Conservation (phyloP, 1,140 invertebrate species). For the Bombus cullumanus region DNA sequence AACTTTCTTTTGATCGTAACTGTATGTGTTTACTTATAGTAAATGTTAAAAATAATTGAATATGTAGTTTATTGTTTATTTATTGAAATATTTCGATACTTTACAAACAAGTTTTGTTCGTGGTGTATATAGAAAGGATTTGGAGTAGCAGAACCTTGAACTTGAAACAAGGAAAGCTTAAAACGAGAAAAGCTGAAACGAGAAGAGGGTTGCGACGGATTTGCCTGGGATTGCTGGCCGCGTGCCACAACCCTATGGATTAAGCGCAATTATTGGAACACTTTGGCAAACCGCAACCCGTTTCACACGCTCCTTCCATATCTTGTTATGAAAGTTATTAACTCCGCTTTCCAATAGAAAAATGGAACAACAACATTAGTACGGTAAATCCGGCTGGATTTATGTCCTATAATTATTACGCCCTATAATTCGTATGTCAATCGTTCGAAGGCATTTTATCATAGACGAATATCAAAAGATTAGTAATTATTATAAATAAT, state of each 20-base stretch:
- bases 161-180: slow-evolving; percentile 26
- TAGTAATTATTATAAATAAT: background rate
- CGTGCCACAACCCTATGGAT: slow-evolving; percentile 77
- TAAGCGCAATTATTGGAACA: slow-evolving; percentile 81
- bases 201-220: slow-evolving; percentile 66
- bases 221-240: slow-evolving; percentile 61
- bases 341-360: background rate
- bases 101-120: background rate
- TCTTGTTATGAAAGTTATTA: slow-evolving; percentile 52
- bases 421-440: background rate
- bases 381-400: background rate
- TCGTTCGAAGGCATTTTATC: background rate
- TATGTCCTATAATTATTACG: background rate
- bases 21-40: no score
- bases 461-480: background rate
- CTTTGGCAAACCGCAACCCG: slow-evolving; percentile 72
- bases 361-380: slow-evolving; percentile 33
- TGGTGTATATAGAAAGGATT: slow-evolving; percentile 68
- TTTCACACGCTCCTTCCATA: slow-evolving; percentile 64
- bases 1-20: no score
- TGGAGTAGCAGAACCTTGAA: slow-evolving; percentile 51
- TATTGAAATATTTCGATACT: no score
- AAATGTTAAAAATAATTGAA: no score
- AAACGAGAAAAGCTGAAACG: slow-evolving; percentile 1
- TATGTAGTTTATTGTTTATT: no score